Evolutionary conservation across 2,888 invertebrate genomes (phyloP), one percentile per base, ranked within the genome.

Genomic region (Eupithecia pulchellata): DNA sequence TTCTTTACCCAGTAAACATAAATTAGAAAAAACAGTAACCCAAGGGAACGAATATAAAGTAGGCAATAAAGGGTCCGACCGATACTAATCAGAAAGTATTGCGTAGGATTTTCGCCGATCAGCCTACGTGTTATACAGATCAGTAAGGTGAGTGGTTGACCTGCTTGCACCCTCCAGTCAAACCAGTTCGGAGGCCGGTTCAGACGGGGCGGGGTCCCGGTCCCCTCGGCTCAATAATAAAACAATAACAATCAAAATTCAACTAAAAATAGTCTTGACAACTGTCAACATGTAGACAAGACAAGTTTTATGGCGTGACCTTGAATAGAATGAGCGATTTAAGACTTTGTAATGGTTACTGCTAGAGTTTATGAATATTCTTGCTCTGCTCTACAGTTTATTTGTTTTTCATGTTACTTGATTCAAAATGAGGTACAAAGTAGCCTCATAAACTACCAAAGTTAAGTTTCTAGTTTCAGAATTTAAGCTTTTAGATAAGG

Each of bases 61-160:
- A 66, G 66, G 75, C 70, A 73, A 74, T 77, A 76, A 71, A 71
- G 52, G 68, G 60, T 79, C 78, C 81, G 84, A 86, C 78, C 81
- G 84, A 86, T 86, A 81, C 82, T 84, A 83, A 87, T 86, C 86
- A 84, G 85, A 86, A 84, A 84, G 86, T 85, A 82, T 81, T 78
- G 84, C 83, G 89, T 88, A 83, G 88, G 83, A 87, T 89, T 87
- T 88, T 89, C 84, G 90, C 89, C 84, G 89, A 91, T 90, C 88
- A 82, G 83, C 86, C 52, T 52, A 9, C 89, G 89, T 91, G 90
- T n/a, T n/a, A n/a, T 86, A 89, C 86, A 87, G 88, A 87, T 88
- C 89, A 86, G 80, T 76, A 69, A 77, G 87, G 87, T 88, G 89
- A 88, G 88, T 88, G 85, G 90, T 86, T 90, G 92, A 91, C 91